Conservation (phyloP, 1,140 invertebrate genomes). For the Zaprionus gabonicus region DNA sequence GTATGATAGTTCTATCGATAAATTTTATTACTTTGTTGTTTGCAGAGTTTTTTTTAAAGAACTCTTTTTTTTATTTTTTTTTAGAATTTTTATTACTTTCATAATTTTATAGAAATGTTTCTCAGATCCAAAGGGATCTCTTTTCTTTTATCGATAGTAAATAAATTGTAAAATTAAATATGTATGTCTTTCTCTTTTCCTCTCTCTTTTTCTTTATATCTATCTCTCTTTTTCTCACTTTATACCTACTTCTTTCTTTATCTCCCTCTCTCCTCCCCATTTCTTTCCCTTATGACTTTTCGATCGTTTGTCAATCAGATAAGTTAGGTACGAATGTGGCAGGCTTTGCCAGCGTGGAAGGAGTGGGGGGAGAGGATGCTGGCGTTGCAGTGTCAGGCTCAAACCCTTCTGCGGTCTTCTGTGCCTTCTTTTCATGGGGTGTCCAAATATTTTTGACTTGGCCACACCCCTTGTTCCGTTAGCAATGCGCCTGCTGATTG, state of each 20-base stretch:
- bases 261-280: neutral
- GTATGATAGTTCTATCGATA: too few relatives aligned
- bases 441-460: slow-evolving; percentile 38
- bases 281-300: neutral
- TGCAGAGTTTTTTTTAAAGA: too few relatives aligned
- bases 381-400: slow-evolving; percentile 5
- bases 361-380: neutral
- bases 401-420: slow-evolving; percentile 19
- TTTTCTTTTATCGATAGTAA: too few relatives aligned
- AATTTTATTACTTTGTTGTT: too few relatives aligned
- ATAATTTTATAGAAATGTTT: too few relatives aligned
- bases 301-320: neutral
- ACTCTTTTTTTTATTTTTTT: too few relatives aligned
- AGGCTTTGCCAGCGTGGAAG: too few relatives aligned
- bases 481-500: slow-evolving; percentile 52
- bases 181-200: too few relatives aligned
- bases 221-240: neutral
- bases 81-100: too few relatives aligned
- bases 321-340: neutral
- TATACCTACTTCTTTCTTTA: neutral
- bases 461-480: slow-evolving; percentile 46
- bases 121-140: too few relatives aligned
- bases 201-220: too few relatives aligned
- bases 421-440: slow-evolving; percentile 29
- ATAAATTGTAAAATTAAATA: too few relatives aligned